phyloP scores from a whole-genome alignment of 2,113 vertebrate genomes.

The Bolborhynchus lineola region DNA sequence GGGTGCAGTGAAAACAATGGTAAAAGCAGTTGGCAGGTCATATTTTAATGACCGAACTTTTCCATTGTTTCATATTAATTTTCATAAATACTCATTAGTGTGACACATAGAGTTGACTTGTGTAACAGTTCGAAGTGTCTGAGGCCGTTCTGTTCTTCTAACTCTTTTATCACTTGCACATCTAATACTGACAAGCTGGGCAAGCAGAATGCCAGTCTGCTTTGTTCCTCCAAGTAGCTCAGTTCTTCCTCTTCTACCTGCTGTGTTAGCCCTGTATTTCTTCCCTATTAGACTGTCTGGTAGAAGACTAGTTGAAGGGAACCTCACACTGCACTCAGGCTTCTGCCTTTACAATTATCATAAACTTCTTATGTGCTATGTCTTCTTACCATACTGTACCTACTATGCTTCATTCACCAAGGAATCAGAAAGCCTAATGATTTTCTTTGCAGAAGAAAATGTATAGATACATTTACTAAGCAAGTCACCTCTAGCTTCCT shows the following conservation, averaged over 20 bases:
- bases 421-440: neutral
- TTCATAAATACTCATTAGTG: constrained; percentile 27
- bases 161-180: neutral
- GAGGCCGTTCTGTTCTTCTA: neutral
- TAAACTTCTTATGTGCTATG: neutral
- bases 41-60: constrained; percentile 21
- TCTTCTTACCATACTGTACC: neutral
- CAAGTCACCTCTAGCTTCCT: neutral
- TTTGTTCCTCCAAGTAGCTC: neutral
- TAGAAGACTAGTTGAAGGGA: neutral
- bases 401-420: neutral
- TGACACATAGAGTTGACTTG: neutral
- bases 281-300: neutral
- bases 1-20: constrained; percentile 13
- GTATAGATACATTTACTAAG: neutral
- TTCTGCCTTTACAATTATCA: neutral
- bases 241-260: neutral
- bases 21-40: neutral
- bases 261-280: neutral
- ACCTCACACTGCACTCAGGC: neutral
- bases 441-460: neutral
- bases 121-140: neutral
- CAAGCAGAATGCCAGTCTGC: neutral
- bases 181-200: neutral
- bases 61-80: constrained; percentile 18